Conservation (phyloP, 2,797 vertebrate species). For the Hozukius guyotensis region DNA sequence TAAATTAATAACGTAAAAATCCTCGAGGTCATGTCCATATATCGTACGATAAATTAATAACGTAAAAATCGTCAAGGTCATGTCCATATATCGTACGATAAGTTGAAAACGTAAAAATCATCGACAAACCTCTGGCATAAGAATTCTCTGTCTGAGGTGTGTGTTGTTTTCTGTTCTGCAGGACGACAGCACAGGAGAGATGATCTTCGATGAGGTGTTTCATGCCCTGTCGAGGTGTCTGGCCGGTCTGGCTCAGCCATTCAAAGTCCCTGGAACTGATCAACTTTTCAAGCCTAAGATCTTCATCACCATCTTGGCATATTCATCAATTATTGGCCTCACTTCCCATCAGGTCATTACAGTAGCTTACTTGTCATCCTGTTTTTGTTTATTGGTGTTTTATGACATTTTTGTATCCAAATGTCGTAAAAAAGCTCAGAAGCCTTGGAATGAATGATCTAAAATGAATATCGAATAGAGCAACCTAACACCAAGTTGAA, state of each 20-base stretch:
- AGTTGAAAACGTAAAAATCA: no score
- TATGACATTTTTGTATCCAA: background rate
- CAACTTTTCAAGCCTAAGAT: constrained; percentile 93
- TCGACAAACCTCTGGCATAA: background rate
- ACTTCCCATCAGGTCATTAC: constrained; percentile 91
- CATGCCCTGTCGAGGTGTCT: constrained; percentile 92
- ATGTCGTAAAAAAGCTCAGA: background rate
- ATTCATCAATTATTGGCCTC: constrained; percentile 96
- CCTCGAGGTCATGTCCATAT: no score
- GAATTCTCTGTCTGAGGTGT: background rate
- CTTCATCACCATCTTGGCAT: constrained; percentile 96
- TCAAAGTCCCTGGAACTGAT: constrained; percentile 92
- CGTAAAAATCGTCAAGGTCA: no score
- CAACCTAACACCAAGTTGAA: background rate
- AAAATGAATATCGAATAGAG: background rate
- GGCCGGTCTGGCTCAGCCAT: constrained; percentile 89
- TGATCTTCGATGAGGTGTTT: constrained; percentile 98
- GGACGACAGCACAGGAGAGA: constrained; percentile 97
- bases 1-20: no score
- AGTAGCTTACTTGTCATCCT: background rate
- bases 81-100: no score
- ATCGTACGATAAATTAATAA: no score
- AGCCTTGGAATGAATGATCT: background rate
- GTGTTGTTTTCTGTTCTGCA: constrained; percentile 60
- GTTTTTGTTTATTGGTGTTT: background rate